These are phyloP conservation scores for Cheirogaleus major DNA, from an alignment of 2,797 vertebrate species.

Conservation along the genomic window DNA sequence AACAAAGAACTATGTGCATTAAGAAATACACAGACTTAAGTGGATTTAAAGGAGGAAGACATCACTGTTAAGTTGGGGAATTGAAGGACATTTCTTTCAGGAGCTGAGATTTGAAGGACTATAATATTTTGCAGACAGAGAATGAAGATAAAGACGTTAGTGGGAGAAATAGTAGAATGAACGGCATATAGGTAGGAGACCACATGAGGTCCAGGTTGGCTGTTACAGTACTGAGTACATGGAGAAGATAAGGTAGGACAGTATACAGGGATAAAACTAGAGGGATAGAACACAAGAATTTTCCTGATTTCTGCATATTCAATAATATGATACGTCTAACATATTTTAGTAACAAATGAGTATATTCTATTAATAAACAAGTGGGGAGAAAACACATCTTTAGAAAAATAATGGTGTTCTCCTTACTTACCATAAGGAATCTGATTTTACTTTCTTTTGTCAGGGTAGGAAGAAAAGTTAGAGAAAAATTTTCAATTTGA, in stretches of 20 bases:
- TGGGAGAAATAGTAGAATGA: background rate
- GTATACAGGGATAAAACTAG: background rate
- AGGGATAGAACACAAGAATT: background rate
- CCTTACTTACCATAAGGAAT: background rate
- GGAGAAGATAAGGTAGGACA: background rate
- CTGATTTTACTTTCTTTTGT: constrained; percentile 8
- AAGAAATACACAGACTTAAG: background rate
- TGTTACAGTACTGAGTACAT: background rate
- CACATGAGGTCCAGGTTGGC: background rate
- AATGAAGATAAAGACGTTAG: background rate
- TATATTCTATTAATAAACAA: background rate
- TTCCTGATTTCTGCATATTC: background rate
- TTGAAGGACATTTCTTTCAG: background rate
- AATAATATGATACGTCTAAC: background rate
- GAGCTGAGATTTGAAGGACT: constrained; percentile 3
- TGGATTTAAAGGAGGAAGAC: background rate
- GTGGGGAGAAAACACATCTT: background rate
- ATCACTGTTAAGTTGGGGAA: background rate
- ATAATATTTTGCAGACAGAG: background rate
- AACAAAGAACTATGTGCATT: background rate
- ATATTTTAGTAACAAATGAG: background rate
- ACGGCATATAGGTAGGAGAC: background rate
- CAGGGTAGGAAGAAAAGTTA: constrained; percentile 4
- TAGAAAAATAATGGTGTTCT: constrained; percentile 10
- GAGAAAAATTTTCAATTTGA: background rate